Evolutionary conservation across 2,113 vertebrate genomes (phyloP), one percentile per base, ranked within the genome.

Genomic region (Tragelaphus strepsiceros): DNA sequence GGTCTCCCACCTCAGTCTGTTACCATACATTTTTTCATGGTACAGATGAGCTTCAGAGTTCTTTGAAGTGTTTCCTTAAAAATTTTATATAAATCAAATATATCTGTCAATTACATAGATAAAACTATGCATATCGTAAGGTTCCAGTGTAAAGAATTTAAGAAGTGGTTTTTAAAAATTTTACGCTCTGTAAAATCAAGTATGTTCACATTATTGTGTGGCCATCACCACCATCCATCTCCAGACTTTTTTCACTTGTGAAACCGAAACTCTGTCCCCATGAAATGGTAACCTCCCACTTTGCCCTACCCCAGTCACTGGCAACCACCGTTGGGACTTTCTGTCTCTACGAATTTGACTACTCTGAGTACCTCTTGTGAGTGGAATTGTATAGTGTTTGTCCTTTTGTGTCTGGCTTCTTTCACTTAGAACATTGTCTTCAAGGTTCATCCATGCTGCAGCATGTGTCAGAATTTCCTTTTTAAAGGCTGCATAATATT

Each of bases 141-240:
- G 46, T 24, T 39, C 28, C 78, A 43, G 32, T 58, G 30, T 77
- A 43, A 77, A 77, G 39, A 77, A 43, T 43, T 43, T 43, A 77
- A 43, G 35, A 39, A 43, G 21, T 77, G 39, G 39, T 77, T 77
- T 13, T 26, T 15, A 43, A 77, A 43, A 77, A 4, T 43, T 77
- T 32, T 15, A 43, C 7, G 0, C 15, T 51, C 32, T 26, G 7
- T 43, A 39, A 6, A 56, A 83, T 22, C 51, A 49, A 17, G 9
- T 3, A 9, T 39, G 21, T 53, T 67, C 13, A 35, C 1, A 3
- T 9, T 46, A 3, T 10, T 4, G 21, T 7, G 32, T 17, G 2
- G 3, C 49, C 14, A 17, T 62, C 83, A 35, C n/a, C 28, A 19
- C 28, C 24, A 24, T 19, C 85, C 71, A 58, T 24, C 61, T 71